Evolutionary conservation across 2,113 vertebrate genomes (phyloP).

Genomic region (Galbula dea): DNA sequence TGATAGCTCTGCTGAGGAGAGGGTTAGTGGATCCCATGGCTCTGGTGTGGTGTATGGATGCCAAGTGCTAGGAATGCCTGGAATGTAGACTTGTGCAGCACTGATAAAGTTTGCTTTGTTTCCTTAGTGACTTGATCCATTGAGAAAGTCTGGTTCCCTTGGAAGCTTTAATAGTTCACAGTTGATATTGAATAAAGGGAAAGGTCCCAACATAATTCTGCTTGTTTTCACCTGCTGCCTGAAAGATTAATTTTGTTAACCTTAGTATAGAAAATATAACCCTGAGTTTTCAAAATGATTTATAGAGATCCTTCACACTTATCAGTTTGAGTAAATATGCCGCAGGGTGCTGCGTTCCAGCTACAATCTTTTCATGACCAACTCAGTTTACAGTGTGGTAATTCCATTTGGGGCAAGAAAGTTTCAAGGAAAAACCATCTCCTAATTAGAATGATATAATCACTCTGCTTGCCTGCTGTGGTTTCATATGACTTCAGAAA

Average conservation of each 20-base stretch:
- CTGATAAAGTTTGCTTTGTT: conserved; percentile 98
- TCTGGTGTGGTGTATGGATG: conserved; percentile 77
- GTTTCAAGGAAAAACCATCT: conserved; percentile 46
- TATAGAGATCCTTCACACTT: conserved; percentile 58
- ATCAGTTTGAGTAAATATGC: conserved; percentile 53
- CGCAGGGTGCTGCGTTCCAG: conserved; percentile 38
- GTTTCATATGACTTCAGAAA: conserved; percentile 75
- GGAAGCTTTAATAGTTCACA: conserved; percentile 77
- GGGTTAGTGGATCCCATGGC: conserved; percentile 43
- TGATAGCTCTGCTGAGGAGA: conserved; percentile 9
- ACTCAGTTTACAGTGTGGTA: not conserved
- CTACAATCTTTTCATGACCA: conserved; percentile 34
- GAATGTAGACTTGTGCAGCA: conserved; percentile 89
- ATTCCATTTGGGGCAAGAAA: conserved; percentile 53
- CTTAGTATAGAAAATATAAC: conserved; percentile 59
- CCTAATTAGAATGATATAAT: conserved; percentile 66
- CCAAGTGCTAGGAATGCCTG: conserved; percentile 90
- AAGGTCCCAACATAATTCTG: conserved; percentile 59
- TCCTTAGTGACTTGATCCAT: conserved; percentile 84
- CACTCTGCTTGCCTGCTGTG: conserved; percentile 15
- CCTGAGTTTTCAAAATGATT: conserved; percentile 64
- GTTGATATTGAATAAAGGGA: conserved; percentile 71
- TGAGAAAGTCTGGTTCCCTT: conserved; percentile 79
- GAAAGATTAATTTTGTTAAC: conserved; percentile 75
- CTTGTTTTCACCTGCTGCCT: conserved; percentile 79